Evolutionary conservation across 2,113 vertebrate genomes (phyloP).

Genomic region (Ictalurus furcatus): DNA sequence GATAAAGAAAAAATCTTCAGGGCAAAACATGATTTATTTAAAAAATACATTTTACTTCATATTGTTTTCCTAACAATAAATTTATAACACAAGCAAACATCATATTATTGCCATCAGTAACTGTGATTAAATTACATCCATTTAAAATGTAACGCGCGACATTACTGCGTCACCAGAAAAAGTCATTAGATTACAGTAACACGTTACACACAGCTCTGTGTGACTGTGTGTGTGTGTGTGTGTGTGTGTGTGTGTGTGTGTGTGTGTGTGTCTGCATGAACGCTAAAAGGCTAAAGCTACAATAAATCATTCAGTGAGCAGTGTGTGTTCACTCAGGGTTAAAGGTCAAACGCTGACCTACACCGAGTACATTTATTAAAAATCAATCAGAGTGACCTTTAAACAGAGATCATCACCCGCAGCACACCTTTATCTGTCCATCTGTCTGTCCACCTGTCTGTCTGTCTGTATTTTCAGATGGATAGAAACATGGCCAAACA

Average conservation of each 20-base stretch:
- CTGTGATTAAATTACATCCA: no score
- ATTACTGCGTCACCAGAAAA: no score
- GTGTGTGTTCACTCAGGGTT: slow-evolving; percentile 17
- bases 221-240: not conserved
- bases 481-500: no score
- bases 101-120: no score
- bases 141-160: no score
- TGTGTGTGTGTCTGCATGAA: not conserved
- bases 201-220: no score
- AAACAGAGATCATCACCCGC: slow-evolving; percentile 22
- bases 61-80: no score
- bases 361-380: slow-evolving; percentile 51
- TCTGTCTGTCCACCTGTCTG: not conserved
- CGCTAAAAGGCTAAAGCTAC: not conserved
- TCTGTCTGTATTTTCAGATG: not conserved
- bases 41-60: no score
- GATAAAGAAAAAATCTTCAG: no score
- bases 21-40: no score
- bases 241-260: not conserved
- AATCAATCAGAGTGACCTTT: slow-evolving; percentile 56
- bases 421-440: not conserved
- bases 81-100: no score
- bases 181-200: no score
- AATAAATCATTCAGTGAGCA: slow-evolving; percentile 10
- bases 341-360: slow-evolving; percentile 43